Conservation (phyloP, 2,888 invertebrate genomes). For the Synanthedon vespiformis region DNA sequence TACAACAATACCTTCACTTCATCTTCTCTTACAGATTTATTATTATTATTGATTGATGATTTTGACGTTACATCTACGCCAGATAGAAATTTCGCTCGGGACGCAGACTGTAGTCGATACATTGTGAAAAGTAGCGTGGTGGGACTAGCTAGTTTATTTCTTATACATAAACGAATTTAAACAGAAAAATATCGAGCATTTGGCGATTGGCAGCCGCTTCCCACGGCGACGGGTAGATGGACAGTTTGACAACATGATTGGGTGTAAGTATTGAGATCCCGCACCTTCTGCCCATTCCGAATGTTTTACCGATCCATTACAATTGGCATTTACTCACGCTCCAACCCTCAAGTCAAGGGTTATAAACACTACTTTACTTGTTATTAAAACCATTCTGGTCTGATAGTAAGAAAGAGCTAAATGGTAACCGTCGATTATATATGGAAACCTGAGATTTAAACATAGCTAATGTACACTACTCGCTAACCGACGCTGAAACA, state of each 20-base stretch:
- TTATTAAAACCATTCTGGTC: no score
- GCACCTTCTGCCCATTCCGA: constrained; percentile 29
- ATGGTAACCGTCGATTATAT: no score
- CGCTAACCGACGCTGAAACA: no score
- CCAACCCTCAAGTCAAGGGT: background rate
- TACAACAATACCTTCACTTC: no score
- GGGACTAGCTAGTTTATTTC: background rate
- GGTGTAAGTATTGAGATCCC: constrained; percentile 42
- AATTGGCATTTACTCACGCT: constrained; percentile 50
- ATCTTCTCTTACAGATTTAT: no score
- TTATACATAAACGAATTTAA: background rate
- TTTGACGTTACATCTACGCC: no score
- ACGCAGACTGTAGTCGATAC: no score
- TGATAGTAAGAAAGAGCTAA: no score
- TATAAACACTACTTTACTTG: background rate
- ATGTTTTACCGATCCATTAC: constrained; percentile 41
- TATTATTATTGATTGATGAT: no score
- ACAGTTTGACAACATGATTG: constrained; percentile 61
- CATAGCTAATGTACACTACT: no score
- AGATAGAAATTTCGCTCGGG: no score
- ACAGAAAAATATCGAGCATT: background rate
- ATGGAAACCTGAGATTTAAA: no score
- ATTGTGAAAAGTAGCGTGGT: background rate
- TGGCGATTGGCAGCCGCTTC: constrained; percentile 30
- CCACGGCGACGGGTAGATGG: constrained; percentile 35